Conservation (phyloP, 23 tunicate species). For the Aplidium turbinatum region DNA sequence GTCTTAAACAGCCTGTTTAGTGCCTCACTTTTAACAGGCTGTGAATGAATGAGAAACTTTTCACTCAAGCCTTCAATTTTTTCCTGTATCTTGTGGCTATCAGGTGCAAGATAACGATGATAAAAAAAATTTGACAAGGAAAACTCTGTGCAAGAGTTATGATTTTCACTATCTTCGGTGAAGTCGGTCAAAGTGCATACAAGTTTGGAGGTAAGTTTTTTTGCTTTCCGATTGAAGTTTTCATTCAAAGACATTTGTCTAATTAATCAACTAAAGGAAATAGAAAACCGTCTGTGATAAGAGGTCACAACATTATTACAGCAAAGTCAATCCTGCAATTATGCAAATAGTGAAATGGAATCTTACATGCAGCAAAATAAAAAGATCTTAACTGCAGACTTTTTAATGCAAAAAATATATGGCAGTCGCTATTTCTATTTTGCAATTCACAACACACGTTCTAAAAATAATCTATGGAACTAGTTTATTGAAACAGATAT, state of each 20-base stretch:
- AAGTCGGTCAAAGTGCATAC: constrained; percentile 51
- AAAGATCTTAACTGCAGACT: too few species aligned
- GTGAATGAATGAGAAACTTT: constrained; percentile 70
- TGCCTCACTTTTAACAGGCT: constrained; percentile 56
- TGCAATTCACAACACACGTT: too few species aligned
- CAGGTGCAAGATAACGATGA: constrained; percentile 64
- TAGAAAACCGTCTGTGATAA: neutral
- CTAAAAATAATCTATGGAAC: too few species aligned
- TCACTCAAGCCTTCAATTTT: constrained; percentile 63
- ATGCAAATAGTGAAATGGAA: too few species aligned
- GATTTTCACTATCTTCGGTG: constrained; percentile 53
- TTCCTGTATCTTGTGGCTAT: constrained; percentile 52
- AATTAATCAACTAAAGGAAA: too few species aligned
- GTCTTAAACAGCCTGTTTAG: constrained; percentile 17
- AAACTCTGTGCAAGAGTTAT: constrained; percentile 66
- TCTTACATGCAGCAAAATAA: too few species aligned
- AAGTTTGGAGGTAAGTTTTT: constrained; percentile 44
- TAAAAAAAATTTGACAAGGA: constrained; percentile 63
- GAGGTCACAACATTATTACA: too few species aligned
- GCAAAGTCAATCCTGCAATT: too few species aligned
- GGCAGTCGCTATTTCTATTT: too few species aligned
- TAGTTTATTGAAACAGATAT: too few species aligned
- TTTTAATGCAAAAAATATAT: too few species aligned
- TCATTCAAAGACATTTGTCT: constrained; percentile 35
- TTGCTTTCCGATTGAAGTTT: constrained; percentile 35